Evolutionary conservation across 2,888 invertebrate genomes (phyloP), one percentile per base, ranked within the genome.

Genomic region (Yponomeuta cagnagella): DNA sequence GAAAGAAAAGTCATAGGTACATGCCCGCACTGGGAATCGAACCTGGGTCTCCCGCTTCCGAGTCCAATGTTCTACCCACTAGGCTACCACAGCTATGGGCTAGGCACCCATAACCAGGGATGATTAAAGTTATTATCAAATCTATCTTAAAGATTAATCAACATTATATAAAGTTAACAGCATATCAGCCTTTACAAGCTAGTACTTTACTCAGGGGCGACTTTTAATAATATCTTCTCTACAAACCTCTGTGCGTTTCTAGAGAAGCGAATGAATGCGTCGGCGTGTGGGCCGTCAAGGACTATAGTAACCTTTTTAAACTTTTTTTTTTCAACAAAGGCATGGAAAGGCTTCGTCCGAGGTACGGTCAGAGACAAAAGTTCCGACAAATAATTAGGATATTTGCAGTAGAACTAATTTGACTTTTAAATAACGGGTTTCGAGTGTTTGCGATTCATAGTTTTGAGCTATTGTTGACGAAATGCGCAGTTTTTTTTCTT

Each of bases 271-370:
- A 89, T 88, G 90, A 90, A 90, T 89, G 88, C 86, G 86, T 79
- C 84, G 87, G 89, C 88, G 90, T 89, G 90, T 90, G 91, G 91
- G 90, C 88, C 79, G 90, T 83, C 78, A 86, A 88, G 88, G 84
- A 88, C 90, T 87, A 89, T 90, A 85, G 84, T 87, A 77, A 77
- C 78, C 84, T 82, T 84, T 82, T 84, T 82, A 78, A 77, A 74
- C 89, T 88, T 89, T 87, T 82, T n/a, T 77, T 79, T 82, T 33
- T 69, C 6, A 12, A n/a, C 82, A 84, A 80, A 80, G 81, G 81
- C 52, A 8, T 12, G 12, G 52, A 52, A 52, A 52, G 15, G 52
- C 52, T 58, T 58, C 52, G 52, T 2, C 6, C 52, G 8, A 43
- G 43, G 43, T 43, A 58, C 15, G 52, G 52, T 58, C 52, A 58